Base-by-base conservation (phyloP, 1,140 invertebrate species). In the Megalonaias nervosa region DNA sequence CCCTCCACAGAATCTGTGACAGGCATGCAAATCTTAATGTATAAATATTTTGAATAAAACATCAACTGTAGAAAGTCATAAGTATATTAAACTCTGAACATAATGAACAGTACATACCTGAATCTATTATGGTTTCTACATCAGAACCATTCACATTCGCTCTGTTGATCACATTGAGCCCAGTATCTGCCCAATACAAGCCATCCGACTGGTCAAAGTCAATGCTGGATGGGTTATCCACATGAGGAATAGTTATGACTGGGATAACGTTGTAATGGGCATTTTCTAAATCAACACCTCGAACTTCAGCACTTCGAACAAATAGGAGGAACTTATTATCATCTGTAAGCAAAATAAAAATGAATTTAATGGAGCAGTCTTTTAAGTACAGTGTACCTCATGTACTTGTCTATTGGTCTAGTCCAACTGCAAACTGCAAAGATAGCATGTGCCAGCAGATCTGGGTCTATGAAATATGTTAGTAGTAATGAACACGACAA, bases 121-220 rank as follows among this genome's bases (percentile, higher is more conserved):
- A 94, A 88, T 96, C 95, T 68, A 96, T 94, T 61, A 97, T 92
- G 55, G 94, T 94, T 80, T 94, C 92, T 31, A 93, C 92, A 2
- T 93, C 90, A 9, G 94, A 93, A 67, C 93, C 94, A 67, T 93
- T 94, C 16, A 96, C 90, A 72, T 93, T 93, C 9, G 93, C 93
- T 55, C 93, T 92, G 85, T 94, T 95, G 19, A 97, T 94, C 88
- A 96, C 95, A 87, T 94, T 95, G 64, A 93, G 91, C 80, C 94
- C 93, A 31, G 92, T 91, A 88, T 97, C 96, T 12, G 94, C 93
- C 95, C 96, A 97, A 91, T 94, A 96, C 55, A 97, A 92, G 59
- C 93, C 93, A 58, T 93, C 93, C 92, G 92, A 71, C 90, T 92
- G 6, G 57, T 81, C 80, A 21, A 77, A 96, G 86, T 96, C 94